Evolutionary conservation across 2,113 vertebrate species (phyloP).

Genomic region (Ammodytes marinus): DNA sequence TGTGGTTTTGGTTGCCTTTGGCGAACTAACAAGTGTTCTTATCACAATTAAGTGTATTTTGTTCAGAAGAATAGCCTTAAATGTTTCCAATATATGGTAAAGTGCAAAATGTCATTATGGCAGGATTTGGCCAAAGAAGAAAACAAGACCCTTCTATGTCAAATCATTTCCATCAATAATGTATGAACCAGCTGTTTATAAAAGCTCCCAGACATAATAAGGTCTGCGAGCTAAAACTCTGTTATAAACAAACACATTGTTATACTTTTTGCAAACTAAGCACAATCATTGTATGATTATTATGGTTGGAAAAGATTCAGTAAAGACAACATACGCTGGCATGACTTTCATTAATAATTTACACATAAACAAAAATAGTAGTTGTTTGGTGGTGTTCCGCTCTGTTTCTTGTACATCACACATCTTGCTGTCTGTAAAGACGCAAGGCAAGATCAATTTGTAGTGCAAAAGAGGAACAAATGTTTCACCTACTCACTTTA

Average conservation of each 20-base stretch:
- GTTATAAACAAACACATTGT: not conserved
- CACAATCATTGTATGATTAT: slow-evolving; percentile 19
- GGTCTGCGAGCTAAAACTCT: not conserved
- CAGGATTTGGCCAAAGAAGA: not conserved
- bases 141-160: not conserved
- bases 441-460: slow-evolving; percentile 66
- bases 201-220: not conserved
- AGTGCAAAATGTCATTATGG: not conserved
- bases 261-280: slow-evolving; percentile 23
- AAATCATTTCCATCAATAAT: slow-evolving; percentile 26
- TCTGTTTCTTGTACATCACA: slow-evolving; percentile 45
- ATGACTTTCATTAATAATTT: slow-evolving; percentile 11
- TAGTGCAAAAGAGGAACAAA: slow-evolving; percentile 68
- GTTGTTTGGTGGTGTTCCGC: slow-evolving; percentile 23
- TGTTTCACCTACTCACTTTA: slow-evolving; percentile 65
- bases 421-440: slow-evolving; percentile 35
- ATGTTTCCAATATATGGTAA: not conserved
- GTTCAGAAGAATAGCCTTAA: not conserved
- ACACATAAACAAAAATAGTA: slow-evolving; percentile 33
- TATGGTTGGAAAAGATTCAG: slow-evolving; percentile 21
- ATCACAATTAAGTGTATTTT: slow-evolving; percentile 4
- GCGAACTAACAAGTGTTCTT: slow-evolving; percentile 18
- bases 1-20: slow-evolving; percentile 34
- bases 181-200: slow-evolving; percentile 25
- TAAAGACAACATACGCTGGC: slow-evolving; percentile 28